Percentiles rank a stretch among this genome's conserved stretches.
phyloP scores from a whole-genome alignment of 2,888 invertebrate species.

The Nineta flava region DNA sequence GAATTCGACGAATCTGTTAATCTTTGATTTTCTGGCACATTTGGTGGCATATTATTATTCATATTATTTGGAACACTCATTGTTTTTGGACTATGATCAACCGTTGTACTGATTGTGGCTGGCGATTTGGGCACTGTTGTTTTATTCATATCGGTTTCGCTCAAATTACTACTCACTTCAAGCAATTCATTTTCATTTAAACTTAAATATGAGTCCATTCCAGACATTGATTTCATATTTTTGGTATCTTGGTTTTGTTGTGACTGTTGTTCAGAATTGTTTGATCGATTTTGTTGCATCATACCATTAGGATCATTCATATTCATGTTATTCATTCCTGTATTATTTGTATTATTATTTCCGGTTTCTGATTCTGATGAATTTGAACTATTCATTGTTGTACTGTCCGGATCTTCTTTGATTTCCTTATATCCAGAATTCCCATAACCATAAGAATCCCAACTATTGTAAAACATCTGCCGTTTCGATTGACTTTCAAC shows the following conservation, averaged over 20 bases:
- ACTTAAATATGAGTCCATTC: conserved; percentile 5
- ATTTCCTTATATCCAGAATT: conserved; percentile 27
- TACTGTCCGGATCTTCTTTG: conserved; percentile 63
- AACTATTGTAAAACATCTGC: conserved; percentile 10
- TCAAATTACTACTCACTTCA: background rate
- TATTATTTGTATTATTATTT: conserved; percentile 11
- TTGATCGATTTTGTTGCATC: background rate
- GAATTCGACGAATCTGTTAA: no score
- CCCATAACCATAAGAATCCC: conserved; percentile 10
- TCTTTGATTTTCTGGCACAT: no score
- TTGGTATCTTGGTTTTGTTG: no score
- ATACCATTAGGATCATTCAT: background rate
- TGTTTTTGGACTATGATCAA: no score
- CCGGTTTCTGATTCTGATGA: conserved; percentile 14
- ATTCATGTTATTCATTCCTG: background rate
- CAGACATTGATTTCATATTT: background rate
- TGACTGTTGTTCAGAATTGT: no score
- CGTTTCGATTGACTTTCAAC: conserved; percentile 9
- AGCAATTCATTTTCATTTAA: conserved; percentile 2
- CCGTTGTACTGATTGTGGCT: no score
- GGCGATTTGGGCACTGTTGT: background rate
- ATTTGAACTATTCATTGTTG: conserved; percentile 30
- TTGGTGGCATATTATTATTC: no score
- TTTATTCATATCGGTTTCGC: background rate
- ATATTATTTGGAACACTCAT: no score